Base-by-base conservation (phyloP, 2,113 vertebrate species). In the human region DNA sequence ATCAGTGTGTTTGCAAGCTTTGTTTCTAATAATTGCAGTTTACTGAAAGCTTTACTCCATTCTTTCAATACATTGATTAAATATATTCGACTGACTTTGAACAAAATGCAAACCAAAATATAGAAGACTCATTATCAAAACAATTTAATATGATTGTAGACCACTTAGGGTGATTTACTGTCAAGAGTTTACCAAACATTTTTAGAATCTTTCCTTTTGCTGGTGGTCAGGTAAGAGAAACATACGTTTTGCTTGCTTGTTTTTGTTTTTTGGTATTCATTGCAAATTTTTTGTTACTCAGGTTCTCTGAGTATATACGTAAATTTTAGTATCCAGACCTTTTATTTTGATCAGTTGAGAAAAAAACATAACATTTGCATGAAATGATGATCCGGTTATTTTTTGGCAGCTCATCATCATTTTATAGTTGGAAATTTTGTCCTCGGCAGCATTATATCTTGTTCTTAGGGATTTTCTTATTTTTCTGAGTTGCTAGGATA, bases 281-380 rank as follows among this genome's bases (percentile, higher is more conserved):
- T 68, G 22, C 16, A 43, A 10, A 17, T 59, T 52, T 90, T 82
- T 57, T 66, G n/a, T 81, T 90, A 72, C 48, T 52, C 16, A 30
- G 10, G 11, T 72, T 80, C 23, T 76, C 20, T 96, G 38, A 40
- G 16, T 50, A 43, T 59, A 23, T 25, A 38, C 8, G 30, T 64
- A 80, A 25, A 52, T 55, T 93, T 68, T 75, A 48, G 25, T 87
- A 72, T 70, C 22, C 70, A 43, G 61, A 72, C 6, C 20, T 90
- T 78, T 78, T 68, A 85, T 50, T 97, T 95, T 95, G 86, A 76
- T 82, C 17, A 64, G 18, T 40, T 82, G 25, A 45, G 61, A 84
- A 45, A 45, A 76, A 87, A 66, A 13, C 43, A n/a, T 14, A 82
- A 38, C 14, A 45, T 80, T 96, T 93, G 48, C n/a, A 38, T 85